Percentiles rank a stretch among this genome's conserved stretches.
Evolutionary conservation across 2,797 vertebrate species (phyloP).

Genomic region (Mormyrops attenuatus): DNA sequence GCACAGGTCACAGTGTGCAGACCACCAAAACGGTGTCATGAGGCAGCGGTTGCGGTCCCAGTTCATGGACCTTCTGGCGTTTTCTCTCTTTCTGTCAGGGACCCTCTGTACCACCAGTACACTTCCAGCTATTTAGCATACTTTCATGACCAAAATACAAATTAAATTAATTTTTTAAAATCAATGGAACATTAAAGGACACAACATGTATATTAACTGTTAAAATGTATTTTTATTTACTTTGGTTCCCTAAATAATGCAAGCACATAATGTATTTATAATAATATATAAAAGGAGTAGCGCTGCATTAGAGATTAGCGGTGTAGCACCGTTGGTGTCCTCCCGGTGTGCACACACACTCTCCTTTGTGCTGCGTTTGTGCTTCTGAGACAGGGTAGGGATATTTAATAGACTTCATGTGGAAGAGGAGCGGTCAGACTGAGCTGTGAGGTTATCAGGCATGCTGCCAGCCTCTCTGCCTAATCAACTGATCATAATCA

Average conservation of each 20-base stretch:
- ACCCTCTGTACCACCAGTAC: neutral
- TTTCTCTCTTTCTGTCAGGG: neutral
- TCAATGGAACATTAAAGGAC: neutral
- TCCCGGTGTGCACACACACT: neutral
- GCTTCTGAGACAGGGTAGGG: neutral
- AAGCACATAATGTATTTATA: neutral
- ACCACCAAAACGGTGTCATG: neutral
- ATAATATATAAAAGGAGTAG: neutral
- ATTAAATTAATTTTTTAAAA: neutral
- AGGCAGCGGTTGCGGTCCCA: neutral
- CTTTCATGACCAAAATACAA: neutral
- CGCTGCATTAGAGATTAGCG: neutral
- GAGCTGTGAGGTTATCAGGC: neutral
- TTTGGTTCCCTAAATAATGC: neutral
- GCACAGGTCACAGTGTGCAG: neutral
- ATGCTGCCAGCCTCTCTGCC: neutral
- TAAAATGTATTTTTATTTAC: neutral
- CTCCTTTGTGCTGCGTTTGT: neutral
- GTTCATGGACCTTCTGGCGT: neutral
- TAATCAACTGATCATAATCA: conserved; percentile 7
- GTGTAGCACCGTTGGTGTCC: neutral
- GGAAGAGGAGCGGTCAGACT: neutral
- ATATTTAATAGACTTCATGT: neutral
- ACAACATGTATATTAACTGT: neutral
- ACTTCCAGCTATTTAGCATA: neutral